A percentile compares a stretch with the other conserved stretches of the same genome.
These are phyloP conservation scores for Anas platyrhynchos DNA, from an alignment of 2,113 vertebrate genomes.

Conservation along the genomic window DNA sequence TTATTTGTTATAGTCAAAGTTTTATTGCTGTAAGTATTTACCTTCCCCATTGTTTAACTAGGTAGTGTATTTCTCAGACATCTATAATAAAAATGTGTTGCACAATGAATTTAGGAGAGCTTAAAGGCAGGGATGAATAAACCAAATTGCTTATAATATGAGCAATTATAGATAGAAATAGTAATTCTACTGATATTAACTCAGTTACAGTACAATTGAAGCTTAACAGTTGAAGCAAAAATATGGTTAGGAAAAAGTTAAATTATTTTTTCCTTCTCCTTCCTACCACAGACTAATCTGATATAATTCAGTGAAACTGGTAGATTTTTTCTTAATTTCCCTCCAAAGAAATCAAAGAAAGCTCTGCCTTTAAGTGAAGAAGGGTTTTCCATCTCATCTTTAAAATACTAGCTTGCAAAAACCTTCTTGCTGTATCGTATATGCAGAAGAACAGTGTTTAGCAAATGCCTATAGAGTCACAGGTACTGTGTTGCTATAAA, in stretches of 20 bases:
- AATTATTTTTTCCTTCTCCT: not conserved
- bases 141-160: not conserved
- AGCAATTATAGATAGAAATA: not conserved
- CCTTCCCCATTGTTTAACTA: conserved; percentile 41
- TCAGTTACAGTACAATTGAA: not conserved
- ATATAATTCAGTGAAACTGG: not conserved
- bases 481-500: not conserved
- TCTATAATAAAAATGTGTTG: not conserved
- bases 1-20: conserved; percentile 29
- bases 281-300: not conserved
- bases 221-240: not conserved
- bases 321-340: not conserved
- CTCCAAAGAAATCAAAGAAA: not conserved
- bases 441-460: not conserved
- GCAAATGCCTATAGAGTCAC: not conserved
- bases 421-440: not conserved
- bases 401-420: conserved; percentile 1
- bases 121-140: not conserved
- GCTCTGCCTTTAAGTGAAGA: not conserved
- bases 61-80: conserved; percentile 22
- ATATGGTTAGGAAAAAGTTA: not conserved
- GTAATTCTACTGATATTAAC: not conserved
- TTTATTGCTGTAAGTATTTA: conserved; percentile 59
- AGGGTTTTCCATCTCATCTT: not conserved
- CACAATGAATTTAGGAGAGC: not conserved